phyloP scores from a whole-genome alignment of 2,113 vertebrate genomes.

The Ciconia boyciana region DNA sequence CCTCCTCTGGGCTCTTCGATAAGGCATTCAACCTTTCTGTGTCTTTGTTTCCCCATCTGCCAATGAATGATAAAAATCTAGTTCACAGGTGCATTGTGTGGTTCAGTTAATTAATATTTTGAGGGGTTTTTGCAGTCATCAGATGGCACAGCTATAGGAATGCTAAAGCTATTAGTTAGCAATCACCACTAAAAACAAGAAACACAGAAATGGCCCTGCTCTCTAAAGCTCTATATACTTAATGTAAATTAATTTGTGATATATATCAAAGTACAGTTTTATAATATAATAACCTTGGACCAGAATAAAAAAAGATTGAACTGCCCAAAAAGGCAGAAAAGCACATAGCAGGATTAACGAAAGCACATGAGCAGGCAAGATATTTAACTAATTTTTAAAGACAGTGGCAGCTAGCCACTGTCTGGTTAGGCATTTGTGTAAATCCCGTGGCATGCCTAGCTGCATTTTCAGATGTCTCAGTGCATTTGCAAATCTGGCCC shows the following conservation, averaged over 20 bases:
- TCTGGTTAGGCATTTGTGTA: background rate
- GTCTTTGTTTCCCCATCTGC: constrained; percentile 57
- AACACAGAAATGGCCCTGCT: background rate
- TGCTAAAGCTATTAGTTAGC: background rate
- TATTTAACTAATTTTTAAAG: background rate
- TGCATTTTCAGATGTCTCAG: background rate
- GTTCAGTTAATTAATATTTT: constrained; percentile 43
- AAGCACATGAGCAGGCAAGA: background rate
- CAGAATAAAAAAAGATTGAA: background rate
- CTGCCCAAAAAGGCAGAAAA: background rate
- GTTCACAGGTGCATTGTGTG: constrained; percentile 33
- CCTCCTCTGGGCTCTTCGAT: background rate
- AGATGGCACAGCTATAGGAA: constrained; percentile 20
- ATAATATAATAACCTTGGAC: background rate
- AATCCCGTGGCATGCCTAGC: background rate
- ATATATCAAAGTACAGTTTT: background rate
- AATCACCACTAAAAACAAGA: background rate
- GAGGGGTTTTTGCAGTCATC: background rate
- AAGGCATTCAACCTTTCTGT: background rate
- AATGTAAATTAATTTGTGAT: background rate
- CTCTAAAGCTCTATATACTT: background rate
- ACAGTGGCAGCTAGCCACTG: background rate
- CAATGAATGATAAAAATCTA: constrained; percentile 13
- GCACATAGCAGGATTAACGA: background rate
- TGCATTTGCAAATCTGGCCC: background rate